Percentiles rank a stretch among this genome's conserved stretches.
Conservation (phyloP, 1,140 invertebrate genomes). For the Rhagoletis zephyria region DNA sequence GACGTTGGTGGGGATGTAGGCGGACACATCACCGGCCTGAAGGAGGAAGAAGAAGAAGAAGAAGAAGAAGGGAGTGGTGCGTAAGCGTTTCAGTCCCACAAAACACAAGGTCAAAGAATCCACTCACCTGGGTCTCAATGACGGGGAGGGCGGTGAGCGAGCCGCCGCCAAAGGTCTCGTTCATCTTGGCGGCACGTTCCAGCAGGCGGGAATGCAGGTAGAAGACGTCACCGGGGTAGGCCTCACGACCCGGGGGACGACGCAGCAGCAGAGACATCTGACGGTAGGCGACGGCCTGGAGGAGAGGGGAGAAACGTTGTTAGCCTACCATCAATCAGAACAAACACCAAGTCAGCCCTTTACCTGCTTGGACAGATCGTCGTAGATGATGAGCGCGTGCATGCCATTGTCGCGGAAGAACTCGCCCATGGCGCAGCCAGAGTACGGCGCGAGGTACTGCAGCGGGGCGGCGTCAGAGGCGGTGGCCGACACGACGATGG, state of each 20-base stretch:
- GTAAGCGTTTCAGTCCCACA: too few species aligned
- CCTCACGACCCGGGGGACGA: constrained; percentile 99
- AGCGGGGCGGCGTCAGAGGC: constrained; percentile 99
- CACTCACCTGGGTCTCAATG: constrained; percentile 99
- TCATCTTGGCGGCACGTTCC: constrained; percentile 99
- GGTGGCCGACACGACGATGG: constrained; percentile 98
- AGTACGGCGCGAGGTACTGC: constrained; percentile 99
- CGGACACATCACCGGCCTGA: constrained; percentile 99
- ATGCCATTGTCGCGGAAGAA: constrained; percentile 99
- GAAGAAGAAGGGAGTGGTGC: too few species aligned
- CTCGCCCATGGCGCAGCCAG: constrained; percentile 99
- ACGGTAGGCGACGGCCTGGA: constrained; percentile 99
- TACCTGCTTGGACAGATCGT: constrained; percentile 99
- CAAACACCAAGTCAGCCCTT: too few species aligned
- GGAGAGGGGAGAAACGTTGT: too few species aligned
- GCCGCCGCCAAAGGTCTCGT: constrained; percentile 94
- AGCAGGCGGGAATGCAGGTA: constrained; percentile 99
- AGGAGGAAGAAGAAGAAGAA: too few species aligned
- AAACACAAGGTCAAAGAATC: too few species aligned
- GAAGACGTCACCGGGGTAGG: constrained; percentile 99
- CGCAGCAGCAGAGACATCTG: constrained; percentile 99
- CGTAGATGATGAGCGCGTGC: constrained; percentile 99
- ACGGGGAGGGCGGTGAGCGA: constrained; percentile 98
- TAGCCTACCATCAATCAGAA: too few species aligned
- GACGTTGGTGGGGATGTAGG: constrained; percentile 99